phyloP scores from a whole-genome alignment of 2,113 vertebrate species.

The Meleagris gallopavo region DNA sequence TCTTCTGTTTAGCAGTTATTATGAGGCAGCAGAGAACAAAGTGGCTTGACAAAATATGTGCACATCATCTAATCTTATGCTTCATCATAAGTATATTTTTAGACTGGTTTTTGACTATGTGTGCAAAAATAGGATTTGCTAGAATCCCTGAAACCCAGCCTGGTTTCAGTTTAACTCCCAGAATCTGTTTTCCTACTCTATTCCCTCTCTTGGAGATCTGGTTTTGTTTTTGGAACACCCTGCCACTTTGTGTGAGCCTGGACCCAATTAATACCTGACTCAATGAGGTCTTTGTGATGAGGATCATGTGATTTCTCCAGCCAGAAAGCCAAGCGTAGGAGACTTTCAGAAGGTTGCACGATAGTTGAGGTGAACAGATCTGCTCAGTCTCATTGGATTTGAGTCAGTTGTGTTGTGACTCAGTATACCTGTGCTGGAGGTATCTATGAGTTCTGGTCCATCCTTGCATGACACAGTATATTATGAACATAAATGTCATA shows the following conservation, averaged over 20 bases:
- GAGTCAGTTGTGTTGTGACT: not conserved
- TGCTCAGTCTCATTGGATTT: not conserved
- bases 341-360: fast-evolving
- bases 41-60: fast-evolving
- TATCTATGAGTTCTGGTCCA: not conserved
- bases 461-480: not conserved
- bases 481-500: not conserved
- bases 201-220: not conserved
- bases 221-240: not conserved
- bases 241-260: not conserved
- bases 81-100: not conserved
- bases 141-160: not conserved
- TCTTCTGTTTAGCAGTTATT: not conserved
- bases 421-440: not conserved
- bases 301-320: not conserved
- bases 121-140: not conserved
- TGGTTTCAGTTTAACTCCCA: not conserved
- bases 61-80: not conserved
- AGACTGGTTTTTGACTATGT: not conserved
- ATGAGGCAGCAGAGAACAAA: not conserved
- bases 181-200: not conserved
- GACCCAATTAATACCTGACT: fast-evolving
- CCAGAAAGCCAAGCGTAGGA: not conserved
- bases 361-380: not conserved
- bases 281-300: not conserved